Conservation (phyloP, 2,113 vertebrate genomes). For the Phaetusa simplex region DNA sequence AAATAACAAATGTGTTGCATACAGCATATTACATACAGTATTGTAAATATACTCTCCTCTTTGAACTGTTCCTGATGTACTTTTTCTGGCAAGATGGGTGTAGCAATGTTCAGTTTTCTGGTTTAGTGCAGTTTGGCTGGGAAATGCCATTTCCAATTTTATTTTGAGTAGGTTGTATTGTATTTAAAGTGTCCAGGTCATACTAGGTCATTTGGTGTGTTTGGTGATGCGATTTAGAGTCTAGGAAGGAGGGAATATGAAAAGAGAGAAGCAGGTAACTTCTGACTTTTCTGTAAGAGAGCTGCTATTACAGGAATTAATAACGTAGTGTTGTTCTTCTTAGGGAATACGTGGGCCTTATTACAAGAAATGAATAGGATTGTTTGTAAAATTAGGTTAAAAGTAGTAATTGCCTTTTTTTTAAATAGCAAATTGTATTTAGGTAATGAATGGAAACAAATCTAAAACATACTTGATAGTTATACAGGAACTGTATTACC, state of each 20-base stretch:
- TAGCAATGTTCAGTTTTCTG: not conserved
- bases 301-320: conserved; percentile 50
- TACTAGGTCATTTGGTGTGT: not conserved
- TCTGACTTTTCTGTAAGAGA: not conserved
- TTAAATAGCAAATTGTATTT: conserved; percentile 66
- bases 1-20: not conserved
- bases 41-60: not conserved
- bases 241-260: not conserved
- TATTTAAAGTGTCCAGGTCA: not conserved
- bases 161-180: not conserved
- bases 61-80: not conserved
- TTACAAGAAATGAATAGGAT: conserved; percentile 72
- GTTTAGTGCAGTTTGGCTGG: not conserved
- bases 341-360: conserved; percentile 18
- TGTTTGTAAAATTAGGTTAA: conserved; percentile 70
- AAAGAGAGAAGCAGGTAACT: not conserved
- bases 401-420: conserved; percentile 66
- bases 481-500: conserved; percentile 40
- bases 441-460: conserved; percentile 74
- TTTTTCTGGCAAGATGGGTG: not conserved
- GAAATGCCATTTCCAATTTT: not conserved
- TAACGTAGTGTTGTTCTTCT: conserved; percentile 7
- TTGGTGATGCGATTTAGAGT: not conserved
- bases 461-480: conserved; percentile 43
- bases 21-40: not conserved